Conservation (phyloP, 1,140 invertebrate genomes). For the Cotesia typhae region DNA sequence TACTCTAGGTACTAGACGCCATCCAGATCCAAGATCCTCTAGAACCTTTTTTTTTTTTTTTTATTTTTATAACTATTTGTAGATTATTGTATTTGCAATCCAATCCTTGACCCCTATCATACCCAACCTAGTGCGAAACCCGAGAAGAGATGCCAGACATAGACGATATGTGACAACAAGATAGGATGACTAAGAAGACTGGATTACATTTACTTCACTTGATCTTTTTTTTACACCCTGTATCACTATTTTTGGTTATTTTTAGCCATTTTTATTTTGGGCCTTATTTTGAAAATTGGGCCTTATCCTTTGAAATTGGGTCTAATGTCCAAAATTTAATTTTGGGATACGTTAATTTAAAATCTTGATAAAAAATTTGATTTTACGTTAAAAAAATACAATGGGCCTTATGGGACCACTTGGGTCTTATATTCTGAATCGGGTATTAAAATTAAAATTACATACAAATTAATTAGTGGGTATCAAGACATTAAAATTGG, state of each 20-base stretch:
- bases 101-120: slow-evolving; percentile 3
- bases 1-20: slow-evolving; percentile 67
- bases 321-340: no score
- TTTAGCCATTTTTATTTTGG: background rate
- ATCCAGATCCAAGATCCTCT: slow-evolving; percentile 42
- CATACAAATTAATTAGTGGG: no score
- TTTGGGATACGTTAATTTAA: no score
- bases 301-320: no score
- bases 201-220: background rate
- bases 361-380: no score
- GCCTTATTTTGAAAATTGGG: no score
- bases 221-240: background rate
- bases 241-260: background rate
- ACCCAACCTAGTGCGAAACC: slow-evolving; percentile 22
- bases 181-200: slow-evolving; percentile 14
- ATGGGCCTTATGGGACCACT: background rate
- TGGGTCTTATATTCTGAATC: no score
- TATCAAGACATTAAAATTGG: no score
- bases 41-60: slow-evolving; percentile 45
- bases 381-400: no score
- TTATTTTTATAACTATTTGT: slow-evolving; percentile 41
- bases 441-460: no score
- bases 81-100: slow-evolving; percentile 39
- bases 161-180: slow-evolving; percentile 23
- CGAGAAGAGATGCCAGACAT: slow-evolving; percentile 22